phyloP scores from a whole-genome alignment of 2,797 vertebrate genomes.

The Yasuhikotakia modesta region DNA sequence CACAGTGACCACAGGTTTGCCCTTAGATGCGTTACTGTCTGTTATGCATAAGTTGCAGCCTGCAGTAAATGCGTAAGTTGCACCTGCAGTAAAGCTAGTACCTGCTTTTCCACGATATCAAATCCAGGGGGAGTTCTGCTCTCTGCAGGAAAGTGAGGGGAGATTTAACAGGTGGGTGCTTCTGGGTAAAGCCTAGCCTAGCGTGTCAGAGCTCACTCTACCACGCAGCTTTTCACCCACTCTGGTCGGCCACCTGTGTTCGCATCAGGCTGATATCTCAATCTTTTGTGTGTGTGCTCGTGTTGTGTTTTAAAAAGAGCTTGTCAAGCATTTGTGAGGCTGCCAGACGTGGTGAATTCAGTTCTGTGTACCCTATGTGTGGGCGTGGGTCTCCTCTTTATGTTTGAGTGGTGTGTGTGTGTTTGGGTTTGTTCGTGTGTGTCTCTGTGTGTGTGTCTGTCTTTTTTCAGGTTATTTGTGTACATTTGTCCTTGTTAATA shows the following conservation, averaged over 20 bases:
- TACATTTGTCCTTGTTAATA: too few species aligned
- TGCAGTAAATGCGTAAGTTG: too few species aligned
- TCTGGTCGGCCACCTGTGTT: slow-evolving; percentile 14
- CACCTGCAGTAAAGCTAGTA: background rate
- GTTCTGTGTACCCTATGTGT: slow-evolving; percentile 30
- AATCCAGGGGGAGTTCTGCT: slow-evolving; percentile 28
- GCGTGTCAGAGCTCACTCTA: slow-evolving; percentile 42
- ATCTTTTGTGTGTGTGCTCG: slow-evolving; percentile 35
- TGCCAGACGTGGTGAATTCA: slow-evolving; percentile 30
- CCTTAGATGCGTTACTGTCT: background rate
- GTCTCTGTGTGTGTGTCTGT: slow-evolving; percentile 20
- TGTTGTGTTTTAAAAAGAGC: slow-evolving; percentile 26
- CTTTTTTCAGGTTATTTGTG: slow-evolving; percentile 3
- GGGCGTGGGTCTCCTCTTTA: slow-evolving; percentile 46
- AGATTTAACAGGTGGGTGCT: slow-evolving; percentile 61
- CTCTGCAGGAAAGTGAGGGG: slow-evolving; percentile 15
- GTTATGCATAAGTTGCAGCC: slow-evolving; percentile 9
- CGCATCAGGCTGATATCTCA: slow-evolving; percentile 41
- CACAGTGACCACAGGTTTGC: too few species aligned
- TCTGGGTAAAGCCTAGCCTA: slow-evolving; percentile 44
- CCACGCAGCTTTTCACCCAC: slow-evolving; percentile 39
- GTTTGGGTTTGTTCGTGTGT: too few species aligned
- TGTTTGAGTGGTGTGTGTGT: slow-evolving; percentile 33
- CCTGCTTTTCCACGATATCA: background rate
- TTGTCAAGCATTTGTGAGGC: slow-evolving; percentile 28